Base-by-base conservation (phyloP, 2,113 vertebrate genomes). In the Recurvirostra avosetta region DNA sequence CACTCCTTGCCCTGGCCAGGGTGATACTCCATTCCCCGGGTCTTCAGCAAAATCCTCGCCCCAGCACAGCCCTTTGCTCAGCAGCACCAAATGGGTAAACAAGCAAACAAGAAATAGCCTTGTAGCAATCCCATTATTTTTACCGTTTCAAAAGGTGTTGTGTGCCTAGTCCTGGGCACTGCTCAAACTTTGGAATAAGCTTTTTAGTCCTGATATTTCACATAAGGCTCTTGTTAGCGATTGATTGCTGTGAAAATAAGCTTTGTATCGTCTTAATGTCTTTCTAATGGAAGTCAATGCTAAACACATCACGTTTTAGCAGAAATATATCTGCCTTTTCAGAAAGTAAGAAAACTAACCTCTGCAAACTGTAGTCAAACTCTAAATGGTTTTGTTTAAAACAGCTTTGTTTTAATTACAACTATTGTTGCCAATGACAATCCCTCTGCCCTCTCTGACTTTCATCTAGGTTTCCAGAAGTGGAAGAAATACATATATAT, bases 241-340 rank as follows among this genome's bases (percentile, higher is more conserved):
- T 14, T 50, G 65, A 59, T 18, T 50, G 70, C 40, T 36, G 34
- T 30, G 66, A 8, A n/a, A 53, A 94, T 53, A 81, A 62, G 9
- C 30, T 71, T 66, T 45, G 53, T 56, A 41, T 34, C 23, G 9
- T 20, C 78, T 27, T 75, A 76, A 86, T 45, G 53, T 76, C 25
- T 53, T 93, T 94, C 79, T 86, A 90, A 41, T 90, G 55, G 74
- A 58, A 86, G 58, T 86, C 90, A 76, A 70, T 94, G 62, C 62
- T 95, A 88, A 94, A 82, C 29, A 61, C 6, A 3, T 61, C 71
- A 71, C 0, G 9, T 55, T 65, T 89, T 49, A 90, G 32, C 66
- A 90, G 50, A 90, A 94, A 70, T 38, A 10, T 17, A 79, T 65
- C 66, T 87, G 36, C 41, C 40, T 5, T 12, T 5, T 45, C 47